Percentiles rank a stretch among this genome's conserved stretches.
phyloP scores from a whole-genome alignment of 2,797 vertebrate genomes.

The Tenualosa ilisha region DNA sequence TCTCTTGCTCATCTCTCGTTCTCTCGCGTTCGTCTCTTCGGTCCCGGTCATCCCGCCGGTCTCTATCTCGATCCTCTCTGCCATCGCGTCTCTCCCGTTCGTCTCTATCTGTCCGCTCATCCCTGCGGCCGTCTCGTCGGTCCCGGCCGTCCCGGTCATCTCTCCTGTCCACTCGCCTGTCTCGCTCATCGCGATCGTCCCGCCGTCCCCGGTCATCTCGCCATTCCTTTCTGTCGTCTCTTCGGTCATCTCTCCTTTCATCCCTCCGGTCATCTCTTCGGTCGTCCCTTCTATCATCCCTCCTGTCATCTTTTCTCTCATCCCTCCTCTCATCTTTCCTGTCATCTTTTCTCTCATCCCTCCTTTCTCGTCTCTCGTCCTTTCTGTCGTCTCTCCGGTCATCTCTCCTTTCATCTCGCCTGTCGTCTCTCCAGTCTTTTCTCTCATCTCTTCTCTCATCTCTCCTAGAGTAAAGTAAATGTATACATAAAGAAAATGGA shows the following conservation, averaged over 20 bases:
- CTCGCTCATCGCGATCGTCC: conserved; percentile 44
- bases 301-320: too few relatives aligned
- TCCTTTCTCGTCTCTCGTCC: not conserved
- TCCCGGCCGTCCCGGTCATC: not conserved
- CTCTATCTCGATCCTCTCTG: not conserved
- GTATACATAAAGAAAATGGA: too few relatives aligned
- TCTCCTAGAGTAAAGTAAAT: too few relatives aligned
- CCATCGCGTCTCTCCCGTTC: not conserved
- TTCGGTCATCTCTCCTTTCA: not conserved
- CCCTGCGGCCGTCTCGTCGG: not conserved
- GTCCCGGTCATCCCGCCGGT: not conserved
- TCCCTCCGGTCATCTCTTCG: not conserved
- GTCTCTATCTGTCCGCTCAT: not conserved
- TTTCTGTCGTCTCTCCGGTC: not conserved
- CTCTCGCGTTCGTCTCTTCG: conserved; percentile 37
- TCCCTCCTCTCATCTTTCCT: too few relatives aligned
- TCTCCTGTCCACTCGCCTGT: not conserved
- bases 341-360: too few relatives aligned
- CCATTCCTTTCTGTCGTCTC: not conserved
- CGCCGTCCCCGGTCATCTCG: conserved; percentile 29
- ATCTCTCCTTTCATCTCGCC: not conserved
- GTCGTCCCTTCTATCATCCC: not conserved
- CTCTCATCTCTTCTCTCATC: too few relatives aligned
- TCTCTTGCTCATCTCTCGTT: conserved; percentile 36
- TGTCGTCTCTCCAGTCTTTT: too few relatives aligned